These are phyloP conservation scores for Harpagifer antarcticus DNA, from an alignment of 2,797 vertebrate species.

Conservation along the genomic window DNA sequence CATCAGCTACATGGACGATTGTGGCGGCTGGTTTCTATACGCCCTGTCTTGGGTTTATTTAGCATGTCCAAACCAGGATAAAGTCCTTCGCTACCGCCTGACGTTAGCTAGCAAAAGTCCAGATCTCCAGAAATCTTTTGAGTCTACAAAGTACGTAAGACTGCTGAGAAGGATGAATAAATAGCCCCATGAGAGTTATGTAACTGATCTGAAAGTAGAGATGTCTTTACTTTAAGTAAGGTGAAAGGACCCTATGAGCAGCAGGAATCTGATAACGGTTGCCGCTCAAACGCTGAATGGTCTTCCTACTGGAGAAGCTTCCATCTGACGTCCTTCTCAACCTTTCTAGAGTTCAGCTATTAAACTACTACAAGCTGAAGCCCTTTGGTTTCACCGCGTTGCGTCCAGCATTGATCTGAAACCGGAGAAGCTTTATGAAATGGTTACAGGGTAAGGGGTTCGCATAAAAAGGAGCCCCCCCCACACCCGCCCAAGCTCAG, in stretches of 20 bases:
- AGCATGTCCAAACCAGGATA: not conserved
- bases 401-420: constrained; percentile 19
- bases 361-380: not conserved
- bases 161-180: constrained; percentile 13
- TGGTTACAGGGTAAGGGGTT: constrained; percentile 1
- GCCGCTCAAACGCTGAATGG: not conserved
- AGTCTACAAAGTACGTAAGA: not conserved
- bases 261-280: constrained; percentile 1
- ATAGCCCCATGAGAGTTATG: not conserved
- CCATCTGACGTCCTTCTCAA: constrained; percentile 5
- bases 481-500: constrained; percentile 16
- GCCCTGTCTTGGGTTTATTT: not conserved
- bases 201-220: not conserved
- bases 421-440: constrained; percentile 27
- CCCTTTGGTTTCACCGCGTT: constrained; percentile 48
- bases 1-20: constrained; percentile 33
- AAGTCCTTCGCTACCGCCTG: constrained; percentile 8
- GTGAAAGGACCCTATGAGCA: not conserved
- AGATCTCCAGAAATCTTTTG: not conserved
- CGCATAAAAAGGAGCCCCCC: too few species aligned
- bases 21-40: not conserved
- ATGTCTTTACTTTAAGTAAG: constrained; percentile 1
- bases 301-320: constrained; percentile 5
- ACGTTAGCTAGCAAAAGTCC: not conserved
- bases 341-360: not conserved